Base-by-base conservation (phyloP, 2,797 vertebrate genomes). In the Hydrocynus forskahlii region DNA sequence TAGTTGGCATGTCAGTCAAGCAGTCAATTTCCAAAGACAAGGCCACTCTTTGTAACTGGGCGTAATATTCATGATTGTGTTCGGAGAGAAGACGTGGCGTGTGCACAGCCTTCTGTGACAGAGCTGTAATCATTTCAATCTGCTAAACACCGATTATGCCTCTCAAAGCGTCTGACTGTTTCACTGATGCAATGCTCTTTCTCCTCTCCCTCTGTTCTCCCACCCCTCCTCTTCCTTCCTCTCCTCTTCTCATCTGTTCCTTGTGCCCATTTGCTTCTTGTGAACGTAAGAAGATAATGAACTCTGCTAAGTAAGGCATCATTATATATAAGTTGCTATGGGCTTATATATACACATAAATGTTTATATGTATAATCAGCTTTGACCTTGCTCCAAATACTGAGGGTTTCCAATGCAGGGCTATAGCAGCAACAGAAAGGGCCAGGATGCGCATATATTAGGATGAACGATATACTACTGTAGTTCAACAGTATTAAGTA, bases 91-190 rank as follows among this genome's bases (percentile, higher is more conserved):
- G 84, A 81, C 76, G 87, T 80, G 88, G 71, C 78, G 81, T 71
- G 81, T 81, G 43, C 59, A 86, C 78, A 90, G 88, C 91, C 89
- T 82, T 91, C 67, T 89, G 87, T 87, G 87, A 92, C 88, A 89
- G 85, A 91, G 89, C 89, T 91, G 88, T 93, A 94, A 92, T 95
- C 93, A 94, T 92, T 93, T 94, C 91, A 94, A 93, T 89, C 92
- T 87, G 74, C 90, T 90, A 88, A 87, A 94, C 88, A 89, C 76
- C 82, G 78, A 85, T 88, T 84, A 89, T 68, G 86, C 71, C 70
- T 86, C 83, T 87, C 80, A 75, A 86, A 85, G 67, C 78, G 75
- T 29, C 73, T 68, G 76, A 57, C 70, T 84, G 70, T 79, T 82
- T 35, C 69, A 76, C 79, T 76, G 83, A 87, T 82, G 81, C 23